These are phyloP conservation scores for Engraulis encrasicolus DNA, from an alignment of 2,113 vertebrate species.

Conservation along the genomic window DNA sequence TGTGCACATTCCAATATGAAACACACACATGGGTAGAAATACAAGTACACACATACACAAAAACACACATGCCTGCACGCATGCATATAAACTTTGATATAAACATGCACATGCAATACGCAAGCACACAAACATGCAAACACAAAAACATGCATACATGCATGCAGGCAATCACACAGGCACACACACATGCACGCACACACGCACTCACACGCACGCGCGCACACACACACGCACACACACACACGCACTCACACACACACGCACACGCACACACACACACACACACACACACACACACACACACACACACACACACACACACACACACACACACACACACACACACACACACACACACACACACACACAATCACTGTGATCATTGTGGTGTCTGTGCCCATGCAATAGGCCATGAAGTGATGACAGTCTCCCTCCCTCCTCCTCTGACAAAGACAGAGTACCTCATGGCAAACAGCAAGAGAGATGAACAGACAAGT, in stretches of 20 bases:
- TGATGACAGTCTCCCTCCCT: constrained; percentile 36
- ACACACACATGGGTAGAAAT: constrained; percentile 54
- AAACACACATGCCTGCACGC: no score
- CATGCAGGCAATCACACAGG: constrained; percentile 49
- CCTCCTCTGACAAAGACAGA: not conserved
- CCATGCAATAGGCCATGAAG: constrained; percentile 22
- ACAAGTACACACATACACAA: constrained; percentile 15
- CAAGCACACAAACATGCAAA: no score
- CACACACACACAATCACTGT: constrained; percentile 5
- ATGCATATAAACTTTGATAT: no score
- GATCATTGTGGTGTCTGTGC: not conserved
- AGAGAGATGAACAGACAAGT: constrained; percentile 50
- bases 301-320: constrained; percentile 17
- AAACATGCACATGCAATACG: no score
- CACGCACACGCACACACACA: not conserved
- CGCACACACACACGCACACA: constrained; percentile 14
- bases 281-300: not conserved
- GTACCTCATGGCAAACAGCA: constrained; percentile 45
- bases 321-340: not conserved
- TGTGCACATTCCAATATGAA: constrained; percentile 24
- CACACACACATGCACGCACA: constrained; percentile 31
- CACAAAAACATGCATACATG: constrained; percentile 30
- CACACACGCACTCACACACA: not conserved
- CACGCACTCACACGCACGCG: constrained; percentile 13
- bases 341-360: not conserved